Evolutionary conservation across 2,113 vertebrate genomes (phyloP).

Genomic region (Phalacrocorax aristotelis): DNA sequence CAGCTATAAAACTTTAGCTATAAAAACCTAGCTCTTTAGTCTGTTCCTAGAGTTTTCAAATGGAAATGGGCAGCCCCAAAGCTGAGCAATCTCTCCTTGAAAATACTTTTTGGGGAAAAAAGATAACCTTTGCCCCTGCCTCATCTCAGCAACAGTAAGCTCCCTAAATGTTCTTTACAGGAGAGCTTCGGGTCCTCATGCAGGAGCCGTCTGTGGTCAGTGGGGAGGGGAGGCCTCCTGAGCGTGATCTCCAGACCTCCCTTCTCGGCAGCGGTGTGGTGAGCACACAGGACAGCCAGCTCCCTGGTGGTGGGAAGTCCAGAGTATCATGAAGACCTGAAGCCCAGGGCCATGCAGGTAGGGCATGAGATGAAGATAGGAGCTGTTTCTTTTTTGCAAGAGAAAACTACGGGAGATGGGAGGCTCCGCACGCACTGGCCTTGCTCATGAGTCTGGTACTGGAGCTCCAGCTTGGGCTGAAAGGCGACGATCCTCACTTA

Average conservation of each 20-base stretch:
- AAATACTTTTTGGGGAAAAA: not conserved
- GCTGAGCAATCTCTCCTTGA: not conserved
- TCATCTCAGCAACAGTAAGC: not conserved
- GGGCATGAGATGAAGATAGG: not conserved
- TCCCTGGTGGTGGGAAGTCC: not conserved
- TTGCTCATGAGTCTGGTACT: fast-evolving
- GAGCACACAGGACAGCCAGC: not conserved
- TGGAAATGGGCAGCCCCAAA: not conserved
- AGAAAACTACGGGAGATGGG: fast-evolving
- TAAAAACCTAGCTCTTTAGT: not conserved
- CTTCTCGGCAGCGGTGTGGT: not conserved
- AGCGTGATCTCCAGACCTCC: fast-evolving
- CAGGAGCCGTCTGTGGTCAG: not conserved
- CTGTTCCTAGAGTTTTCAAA: not conserved
- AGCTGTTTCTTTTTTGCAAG: not conserved
- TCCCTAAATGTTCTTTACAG: not conserved
- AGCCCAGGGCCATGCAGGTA: not conserved
- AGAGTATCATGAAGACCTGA: not conserved
- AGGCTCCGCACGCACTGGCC: fast-evolving
- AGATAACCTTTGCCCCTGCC: not conserved
- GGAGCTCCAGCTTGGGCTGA: not conserved
- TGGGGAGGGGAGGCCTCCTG: not conserved
- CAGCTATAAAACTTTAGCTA: not conserved
- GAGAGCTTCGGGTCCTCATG: not conserved
- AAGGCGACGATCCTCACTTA: not conserved